phyloP scores from a whole-genome alignment of 2,888 invertebrate species.

The Isoperla grammatica region DNA sequence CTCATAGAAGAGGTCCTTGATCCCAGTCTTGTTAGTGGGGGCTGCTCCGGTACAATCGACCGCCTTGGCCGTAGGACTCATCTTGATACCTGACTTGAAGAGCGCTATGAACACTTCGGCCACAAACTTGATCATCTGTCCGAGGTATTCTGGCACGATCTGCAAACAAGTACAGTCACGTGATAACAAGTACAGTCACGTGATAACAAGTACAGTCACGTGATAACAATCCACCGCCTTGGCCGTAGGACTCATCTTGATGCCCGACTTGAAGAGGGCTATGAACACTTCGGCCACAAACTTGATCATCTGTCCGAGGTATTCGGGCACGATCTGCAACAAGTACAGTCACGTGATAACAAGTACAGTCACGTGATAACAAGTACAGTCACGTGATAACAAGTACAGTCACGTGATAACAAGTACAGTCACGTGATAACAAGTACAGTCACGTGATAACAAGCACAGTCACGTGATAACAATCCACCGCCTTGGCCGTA shows the following conservation, averaged over 20 bases:
- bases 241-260: neutral
- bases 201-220: no score
- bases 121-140: slow-evolving; percentile 22
- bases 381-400: no score
- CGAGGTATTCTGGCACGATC: slow-evolving; percentile 23
- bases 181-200: no score
- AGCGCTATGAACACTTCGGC: slow-evolving; percentile 18
- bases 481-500: neutral
- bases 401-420: no score
- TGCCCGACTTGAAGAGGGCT: slow-evolving; percentile 14
- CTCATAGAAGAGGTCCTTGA: slow-evolving; percentile 7
- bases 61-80: neutral
- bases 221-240: neutral
- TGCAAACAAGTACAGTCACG: neutral
- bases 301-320: slow-evolving; percentile 21
- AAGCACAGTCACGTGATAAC: neutral
- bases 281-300: slow-evolving; percentile 21
- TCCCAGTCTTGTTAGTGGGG: neutral
- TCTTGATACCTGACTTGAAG: slow-evolving; percentile 7
- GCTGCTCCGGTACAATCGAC: neutral
- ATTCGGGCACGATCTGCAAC: slow-evolving; percentile 20
- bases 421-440: no score
- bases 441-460: no score
- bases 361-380: no score
- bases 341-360: no score